Conservation (phyloP, 2,797 vertebrate genomes). For the Eulemur mongoz region DNA sequence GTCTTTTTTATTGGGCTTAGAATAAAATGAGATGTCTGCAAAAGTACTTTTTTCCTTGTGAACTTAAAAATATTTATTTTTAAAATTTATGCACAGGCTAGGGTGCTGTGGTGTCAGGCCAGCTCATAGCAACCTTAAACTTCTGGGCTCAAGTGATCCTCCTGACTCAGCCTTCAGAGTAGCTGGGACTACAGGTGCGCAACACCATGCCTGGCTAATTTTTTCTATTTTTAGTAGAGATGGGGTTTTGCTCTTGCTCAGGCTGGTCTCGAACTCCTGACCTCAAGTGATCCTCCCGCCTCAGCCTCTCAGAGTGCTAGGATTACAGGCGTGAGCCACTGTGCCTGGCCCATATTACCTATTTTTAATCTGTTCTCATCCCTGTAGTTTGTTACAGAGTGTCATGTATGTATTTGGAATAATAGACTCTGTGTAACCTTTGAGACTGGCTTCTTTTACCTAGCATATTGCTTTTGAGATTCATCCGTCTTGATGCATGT, state of each 20-base stretch:
- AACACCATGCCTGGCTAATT: too few relatives aligned
- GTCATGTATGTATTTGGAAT: not conserved
- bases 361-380: slow-evolving; percentile 28
- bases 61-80: slow-evolving; percentile 20
- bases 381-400: not conserved
- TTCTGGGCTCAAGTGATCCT: too few relatives aligned
- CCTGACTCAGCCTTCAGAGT: too few relatives aligned
- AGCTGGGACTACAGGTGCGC: too few relatives aligned
- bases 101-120: not conserved
- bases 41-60: slow-evolving; percentile 25
- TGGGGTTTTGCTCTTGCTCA: too few relatives aligned
- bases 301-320: too few relatives aligned
- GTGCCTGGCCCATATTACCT: not conserved
- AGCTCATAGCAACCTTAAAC: too few relatives aligned
- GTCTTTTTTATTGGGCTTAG: not conserved
- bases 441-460: not conserved
- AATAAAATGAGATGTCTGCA: slow-evolving; percentile 18
- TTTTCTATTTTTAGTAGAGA: too few relatives aligned
- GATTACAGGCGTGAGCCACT: too few relatives aligned
- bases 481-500: not conserved
- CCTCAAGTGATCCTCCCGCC: too few relatives aligned
- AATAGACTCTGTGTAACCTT: not conserved
- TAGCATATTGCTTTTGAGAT: slow-evolving; percentile 8
- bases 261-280: too few relatives aligned
- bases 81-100: not conserved